phyloP scores from a whole-genome alignment of 2,888 invertebrate genomes.

The Cinara cedri region DNA sequence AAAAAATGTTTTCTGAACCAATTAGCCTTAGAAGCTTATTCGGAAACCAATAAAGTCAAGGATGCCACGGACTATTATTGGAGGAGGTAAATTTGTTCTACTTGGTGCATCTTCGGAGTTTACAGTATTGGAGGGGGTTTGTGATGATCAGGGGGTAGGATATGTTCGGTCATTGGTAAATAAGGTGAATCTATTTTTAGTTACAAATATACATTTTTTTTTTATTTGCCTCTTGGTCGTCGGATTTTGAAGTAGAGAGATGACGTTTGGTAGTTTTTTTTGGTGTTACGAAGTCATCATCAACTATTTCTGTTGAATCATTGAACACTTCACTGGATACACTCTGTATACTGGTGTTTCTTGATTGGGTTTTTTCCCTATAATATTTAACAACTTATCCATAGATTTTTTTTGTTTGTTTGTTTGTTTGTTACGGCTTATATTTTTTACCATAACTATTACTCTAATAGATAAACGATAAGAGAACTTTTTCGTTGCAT shows the following conservation, averaged over 20 bases:
- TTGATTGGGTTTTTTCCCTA: neutral
- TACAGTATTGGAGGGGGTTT: neutral
- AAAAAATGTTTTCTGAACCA: neutral
- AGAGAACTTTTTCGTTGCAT: too few relatives aligned
- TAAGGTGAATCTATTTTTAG: neutral
- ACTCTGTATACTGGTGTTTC: conserved; percentile 1
- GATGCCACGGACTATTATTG: conserved; percentile 16
- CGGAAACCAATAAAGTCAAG: conserved; percentile 6
- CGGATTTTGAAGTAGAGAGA: neutral
- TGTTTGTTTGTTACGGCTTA: too few relatives aligned
- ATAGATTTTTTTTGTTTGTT: neutral
- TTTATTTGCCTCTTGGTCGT: neutral
- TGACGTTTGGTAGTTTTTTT: neutral
- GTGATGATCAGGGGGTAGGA: neutral
- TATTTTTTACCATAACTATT: too few relatives aligned
- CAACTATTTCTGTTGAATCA: neutral
- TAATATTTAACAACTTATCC: neutral
- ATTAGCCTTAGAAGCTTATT: neutral
- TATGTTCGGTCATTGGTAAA: neutral
- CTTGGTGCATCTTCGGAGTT: neutral
- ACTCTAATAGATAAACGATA: too few relatives aligned
- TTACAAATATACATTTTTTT: conserved; percentile 11
- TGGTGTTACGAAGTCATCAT: neutral
- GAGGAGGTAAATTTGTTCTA: conserved; percentile 18
- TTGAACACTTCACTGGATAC: conserved; percentile 9